These are phyloP conservation scores for Molossus alvarezi DNA, from an alignment of 2,797 vertebrate genomes.

Conservation along the genomic window DNA sequence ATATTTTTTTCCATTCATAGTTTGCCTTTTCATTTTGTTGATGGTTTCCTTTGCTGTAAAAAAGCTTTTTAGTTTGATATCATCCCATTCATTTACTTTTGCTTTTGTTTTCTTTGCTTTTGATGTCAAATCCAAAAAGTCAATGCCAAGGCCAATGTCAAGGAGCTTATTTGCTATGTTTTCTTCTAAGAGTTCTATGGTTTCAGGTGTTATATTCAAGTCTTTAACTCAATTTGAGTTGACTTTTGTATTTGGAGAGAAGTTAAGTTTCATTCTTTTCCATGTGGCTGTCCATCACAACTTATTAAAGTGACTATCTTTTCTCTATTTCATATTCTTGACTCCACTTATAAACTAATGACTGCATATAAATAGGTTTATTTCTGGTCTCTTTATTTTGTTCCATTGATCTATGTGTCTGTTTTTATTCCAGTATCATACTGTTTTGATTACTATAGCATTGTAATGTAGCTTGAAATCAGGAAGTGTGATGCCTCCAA, in stretches of 20 bases:
- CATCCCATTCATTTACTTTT: background rate
- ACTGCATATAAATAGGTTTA: background rate
- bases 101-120: background rate
- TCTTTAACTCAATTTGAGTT: background rate
- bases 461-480: background rate
- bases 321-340: background rate
- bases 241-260: background rate
- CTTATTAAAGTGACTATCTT: background rate
- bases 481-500: background rate
- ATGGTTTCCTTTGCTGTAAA: background rate
- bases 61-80: background rate
- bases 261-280: background rate
- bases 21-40: background rate
- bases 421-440: background rate
- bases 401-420: background rate
- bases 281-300: background rate
- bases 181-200: background rate
- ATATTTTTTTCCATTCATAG: background rate
- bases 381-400: background rate
- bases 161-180: background rate
- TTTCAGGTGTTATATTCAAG: background rate
- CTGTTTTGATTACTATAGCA: background rate
- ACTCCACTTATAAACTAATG: background rate
- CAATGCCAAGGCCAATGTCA: background rate
- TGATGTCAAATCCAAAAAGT: background rate